Conservation (phyloP, 1,140 invertebrate genomes). For the Lepidurus couesii region DNA sequence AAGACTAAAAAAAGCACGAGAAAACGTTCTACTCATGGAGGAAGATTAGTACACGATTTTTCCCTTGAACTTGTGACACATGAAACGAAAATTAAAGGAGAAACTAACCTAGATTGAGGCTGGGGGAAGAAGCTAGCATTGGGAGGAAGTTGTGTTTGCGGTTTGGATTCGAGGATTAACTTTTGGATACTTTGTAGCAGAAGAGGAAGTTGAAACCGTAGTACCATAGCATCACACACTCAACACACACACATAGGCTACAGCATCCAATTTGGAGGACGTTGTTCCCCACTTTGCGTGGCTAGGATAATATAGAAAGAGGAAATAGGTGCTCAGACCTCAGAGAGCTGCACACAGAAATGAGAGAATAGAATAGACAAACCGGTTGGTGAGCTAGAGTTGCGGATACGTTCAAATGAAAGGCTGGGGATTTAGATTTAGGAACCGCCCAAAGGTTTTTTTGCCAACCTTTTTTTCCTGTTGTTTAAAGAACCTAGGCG, state of each 20-base stretch:
- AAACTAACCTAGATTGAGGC: no score
- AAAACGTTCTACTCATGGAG: not conserved
- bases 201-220: not conserved
- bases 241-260: constrained; percentile 4
- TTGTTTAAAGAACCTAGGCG: no score
- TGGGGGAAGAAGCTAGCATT: no score
- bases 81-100: no score
- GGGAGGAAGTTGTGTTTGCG: no score
- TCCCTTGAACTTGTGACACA: no score
- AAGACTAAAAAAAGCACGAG: not conserved
- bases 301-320: not conserved
- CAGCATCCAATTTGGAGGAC: constrained; percentile 13
- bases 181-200: no score
- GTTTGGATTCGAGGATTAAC: no score
- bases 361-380: constrained; percentile 5
- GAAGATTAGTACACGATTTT: not conserved
- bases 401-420: constrained; percentile 20
- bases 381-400: not conserved
- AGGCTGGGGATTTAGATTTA: not conserved
- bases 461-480: not conserved
- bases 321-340: not conserved
- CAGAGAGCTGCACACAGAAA: constrained; percentile 4
- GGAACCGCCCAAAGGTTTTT: not conserved
- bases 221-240: not conserved
- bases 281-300: not conserved